These are phyloP conservation scores for Leptopilina clavipes DNA, from an alignment of 1,140 invertebrate species.

Conservation along the genomic window DNA sequence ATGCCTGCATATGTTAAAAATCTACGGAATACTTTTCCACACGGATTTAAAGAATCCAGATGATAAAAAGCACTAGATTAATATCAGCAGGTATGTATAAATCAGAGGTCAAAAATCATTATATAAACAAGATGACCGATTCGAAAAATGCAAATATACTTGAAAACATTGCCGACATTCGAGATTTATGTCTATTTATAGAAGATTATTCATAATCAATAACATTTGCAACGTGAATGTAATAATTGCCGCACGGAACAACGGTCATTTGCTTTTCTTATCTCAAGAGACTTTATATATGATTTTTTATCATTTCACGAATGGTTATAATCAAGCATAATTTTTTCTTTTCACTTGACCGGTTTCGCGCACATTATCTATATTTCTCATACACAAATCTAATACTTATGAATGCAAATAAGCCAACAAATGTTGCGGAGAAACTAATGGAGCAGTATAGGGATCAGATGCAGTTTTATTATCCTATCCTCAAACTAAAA, in stretches of 20 bases:
- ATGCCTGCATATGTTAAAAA: no score
- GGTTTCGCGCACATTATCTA: background rate
- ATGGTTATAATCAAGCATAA: background rate
- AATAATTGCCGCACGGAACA: slow-evolving; percentile 14
- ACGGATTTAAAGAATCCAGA: background rate
- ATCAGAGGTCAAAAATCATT: background rate
- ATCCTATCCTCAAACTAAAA: no score
- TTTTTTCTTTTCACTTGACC: background rate
- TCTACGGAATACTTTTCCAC: no score
- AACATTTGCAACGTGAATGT: slow-evolving; percentile 6
- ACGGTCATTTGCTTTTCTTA: slow-evolving; percentile 30
- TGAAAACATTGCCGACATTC: background rate
- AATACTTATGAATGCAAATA: background rate
- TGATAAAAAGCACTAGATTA: background rate
- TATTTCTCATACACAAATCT: background rate
- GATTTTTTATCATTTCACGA: background rate
- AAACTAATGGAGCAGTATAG: background rate
- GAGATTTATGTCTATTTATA: slow-evolving; percentile 1
- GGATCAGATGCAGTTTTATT: no score
- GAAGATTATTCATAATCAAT: slow-evolving; percentile 31
- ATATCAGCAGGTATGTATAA: background rate
- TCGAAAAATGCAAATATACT: background rate
- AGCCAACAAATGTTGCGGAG: background rate
- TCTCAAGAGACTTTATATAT: background rate
- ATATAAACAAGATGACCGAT: background rate